A percentile compares a stretch with the other conserved stretches of the same genome.
phyloP scores from a whole-genome alignment of 1,140 invertebrate genomes.

The Drosophila rhopaloa region DNA sequence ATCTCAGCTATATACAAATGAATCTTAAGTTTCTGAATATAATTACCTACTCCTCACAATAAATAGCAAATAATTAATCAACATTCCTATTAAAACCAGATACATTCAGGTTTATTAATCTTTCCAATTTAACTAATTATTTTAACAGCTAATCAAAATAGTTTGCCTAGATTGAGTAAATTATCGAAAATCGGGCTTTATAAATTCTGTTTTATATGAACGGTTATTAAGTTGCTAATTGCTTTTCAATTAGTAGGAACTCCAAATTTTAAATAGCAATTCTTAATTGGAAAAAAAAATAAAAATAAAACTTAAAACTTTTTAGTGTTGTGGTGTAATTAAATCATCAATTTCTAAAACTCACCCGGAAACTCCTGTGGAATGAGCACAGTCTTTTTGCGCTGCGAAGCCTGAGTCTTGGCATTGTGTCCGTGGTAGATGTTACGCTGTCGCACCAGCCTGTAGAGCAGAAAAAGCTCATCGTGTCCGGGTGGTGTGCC shows the following conservation, averaged over 20 bases:
- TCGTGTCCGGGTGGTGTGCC: constrained; percentile 50
- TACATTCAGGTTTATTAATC: neutral
- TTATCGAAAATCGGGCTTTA: neutral
- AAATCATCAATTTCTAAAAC: constrained; percentile 14
- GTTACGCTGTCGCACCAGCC: constrained; percentile 72
- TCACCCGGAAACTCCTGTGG: constrained; percentile 84
- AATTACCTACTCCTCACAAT: neutral
- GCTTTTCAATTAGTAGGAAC: no score
- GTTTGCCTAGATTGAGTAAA: neutral
- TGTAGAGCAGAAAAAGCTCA: constrained; percentile 80
- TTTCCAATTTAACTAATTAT: neutral
- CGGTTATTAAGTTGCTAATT: neutral
- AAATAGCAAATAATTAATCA: neutral
- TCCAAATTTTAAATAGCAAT: no score
- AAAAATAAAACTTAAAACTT: neutral
- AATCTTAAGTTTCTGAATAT: neutral
- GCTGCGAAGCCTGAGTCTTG: constrained; percentile 69
- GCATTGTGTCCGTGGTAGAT: constrained; percentile 83
- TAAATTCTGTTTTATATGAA: neutral
- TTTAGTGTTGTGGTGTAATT: neutral
- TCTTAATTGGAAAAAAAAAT: no score
- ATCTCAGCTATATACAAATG: neutral
- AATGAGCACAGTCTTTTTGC: constrained; percentile 82
- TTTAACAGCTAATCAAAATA: neutral
- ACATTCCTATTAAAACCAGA: neutral